Evolutionary conservation across 2,113 vertebrate genomes (phyloP).

Genomic region (Falco punctatus): DNA sequence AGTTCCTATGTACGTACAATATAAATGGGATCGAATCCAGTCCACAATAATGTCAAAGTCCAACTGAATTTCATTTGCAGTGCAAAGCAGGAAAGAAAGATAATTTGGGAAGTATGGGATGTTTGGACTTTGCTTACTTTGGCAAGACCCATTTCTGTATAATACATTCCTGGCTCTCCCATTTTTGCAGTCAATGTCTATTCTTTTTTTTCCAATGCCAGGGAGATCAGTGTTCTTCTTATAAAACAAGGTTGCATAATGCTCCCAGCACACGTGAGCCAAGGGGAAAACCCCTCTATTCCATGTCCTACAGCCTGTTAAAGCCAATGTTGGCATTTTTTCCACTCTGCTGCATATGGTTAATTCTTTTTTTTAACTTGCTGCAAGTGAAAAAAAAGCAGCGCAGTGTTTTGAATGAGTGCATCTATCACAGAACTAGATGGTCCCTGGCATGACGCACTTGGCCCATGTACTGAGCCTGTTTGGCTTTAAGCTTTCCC

Average conservation of each 20-base stretch:
- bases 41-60: slow-evolving; percentile 5
- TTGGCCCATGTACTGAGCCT: not conserved
- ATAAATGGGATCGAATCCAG: slow-evolving; percentile 41
- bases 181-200: not conserved
- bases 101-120: slow-evolving; percentile 52
- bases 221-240: not conserved
- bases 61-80: slow-evolving; percentile 43
- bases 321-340: not conserved
- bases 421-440: not conserved
- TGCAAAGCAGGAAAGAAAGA: slow-evolving; percentile 56
- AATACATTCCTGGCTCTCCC: not conserved
- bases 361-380: not conserved
- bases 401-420: not conserved
- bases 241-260: not conserved
- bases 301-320: not conserved
- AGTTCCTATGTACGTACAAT: slow-evolving; percentile 16
- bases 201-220: not conserved
- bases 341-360: not conserved
- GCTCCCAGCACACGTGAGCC: not conserved
- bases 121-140: slow-evolving; percentile 33
- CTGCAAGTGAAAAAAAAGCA: not conserved
- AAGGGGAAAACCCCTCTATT: not conserved
- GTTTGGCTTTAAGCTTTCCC: not conserved
- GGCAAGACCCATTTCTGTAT: slow-evolving; percentile 6
- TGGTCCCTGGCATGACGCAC: not conserved